These are phyloP conservation scores for Cacatua alba DNA, from an alignment of 2,113 vertebrate genomes.

Conservation along the genomic window DNA sequence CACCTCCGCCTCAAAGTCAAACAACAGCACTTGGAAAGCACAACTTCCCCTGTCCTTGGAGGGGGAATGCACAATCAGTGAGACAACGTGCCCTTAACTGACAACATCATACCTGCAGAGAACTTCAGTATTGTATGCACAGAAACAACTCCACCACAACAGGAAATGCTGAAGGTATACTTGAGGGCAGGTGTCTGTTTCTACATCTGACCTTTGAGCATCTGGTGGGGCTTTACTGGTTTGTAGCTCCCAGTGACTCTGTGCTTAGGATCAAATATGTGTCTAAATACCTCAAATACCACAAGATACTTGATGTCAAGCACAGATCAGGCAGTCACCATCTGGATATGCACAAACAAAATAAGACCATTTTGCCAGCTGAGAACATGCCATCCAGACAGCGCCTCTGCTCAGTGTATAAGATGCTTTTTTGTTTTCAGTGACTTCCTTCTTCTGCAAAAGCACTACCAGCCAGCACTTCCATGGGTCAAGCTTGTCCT, in stretches of 20 bases:
- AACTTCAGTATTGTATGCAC: background rate
- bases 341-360: background rate
- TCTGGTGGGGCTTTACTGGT: background rate
- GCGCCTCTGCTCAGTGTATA: accelerated
- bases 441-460: background rate
- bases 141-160: background rate
- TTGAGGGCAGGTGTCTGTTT: background rate
- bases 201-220: background rate
- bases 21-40: background rate
- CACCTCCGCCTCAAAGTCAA: background rate
- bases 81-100: background rate
- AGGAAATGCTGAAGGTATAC: background rate
- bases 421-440: background rate
- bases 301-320: background rate
- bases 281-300: background rate
- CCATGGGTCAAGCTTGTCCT: background rate
- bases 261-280: background rate
- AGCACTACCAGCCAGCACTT: background rate
- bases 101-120: background rate
- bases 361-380: background rate
- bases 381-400: background rate
- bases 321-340: background rate
- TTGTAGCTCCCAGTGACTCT: background rate
- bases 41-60: background rate
- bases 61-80: background rate